A percentile compares a stretch with the other conserved stretches of the same genome.
phyloP scores from a whole-genome alignment of 2,113 vertebrate species.

The Zeus faber region DNA sequence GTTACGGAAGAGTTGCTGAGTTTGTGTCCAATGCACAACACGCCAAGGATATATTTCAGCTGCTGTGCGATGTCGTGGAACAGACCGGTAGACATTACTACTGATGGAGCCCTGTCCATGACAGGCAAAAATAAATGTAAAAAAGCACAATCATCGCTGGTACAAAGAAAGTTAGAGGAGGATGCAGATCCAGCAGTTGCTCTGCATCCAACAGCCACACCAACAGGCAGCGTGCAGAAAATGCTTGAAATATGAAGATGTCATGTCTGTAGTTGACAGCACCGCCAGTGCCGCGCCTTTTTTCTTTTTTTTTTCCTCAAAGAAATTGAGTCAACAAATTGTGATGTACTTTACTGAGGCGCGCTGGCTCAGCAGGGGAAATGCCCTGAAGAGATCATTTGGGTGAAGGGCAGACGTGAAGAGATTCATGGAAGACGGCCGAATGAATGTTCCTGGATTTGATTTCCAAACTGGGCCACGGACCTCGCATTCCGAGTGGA shows the following conservation, averaged over 20 bases:
- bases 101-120: background rate
- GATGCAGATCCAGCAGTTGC: background rate
- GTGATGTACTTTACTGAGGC: conserved; percentile 21
- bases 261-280: conserved; percentile 24
- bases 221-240: conserved; percentile 20
- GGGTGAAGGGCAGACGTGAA: conserved; percentile 26
- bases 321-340: conserved; percentile 8
- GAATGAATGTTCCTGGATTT: conserved; percentile 15
- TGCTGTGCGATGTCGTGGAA: conserved; percentile 7
- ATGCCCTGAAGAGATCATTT: conserved; percentile 26
- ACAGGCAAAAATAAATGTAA: conserved; percentile 2
- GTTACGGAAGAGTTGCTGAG: conserved; percentile 18
- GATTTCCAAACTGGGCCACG: conserved; percentile 14
- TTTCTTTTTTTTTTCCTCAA: too few species aligned
- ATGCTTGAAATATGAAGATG: conserved; percentile 18
- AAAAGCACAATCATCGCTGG: background rate
- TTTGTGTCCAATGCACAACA: conserved; percentile 13
- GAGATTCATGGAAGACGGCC: conserved; percentile 18
- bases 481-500: conserved; percentile 17
- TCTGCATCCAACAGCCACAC: conserved; percentile 23
- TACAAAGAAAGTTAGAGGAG: conserved; percentile 9
- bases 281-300: background rate
- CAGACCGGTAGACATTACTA: conserved; percentile 1
- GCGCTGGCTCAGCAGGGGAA: conserved; percentile 25
- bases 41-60: conserved; percentile 14